Evolutionary conservation across 2,888 invertebrate genomes (phyloP), one percentile per base, ranked within the genome.

Genomic region (Erebia palarica): DNA sequence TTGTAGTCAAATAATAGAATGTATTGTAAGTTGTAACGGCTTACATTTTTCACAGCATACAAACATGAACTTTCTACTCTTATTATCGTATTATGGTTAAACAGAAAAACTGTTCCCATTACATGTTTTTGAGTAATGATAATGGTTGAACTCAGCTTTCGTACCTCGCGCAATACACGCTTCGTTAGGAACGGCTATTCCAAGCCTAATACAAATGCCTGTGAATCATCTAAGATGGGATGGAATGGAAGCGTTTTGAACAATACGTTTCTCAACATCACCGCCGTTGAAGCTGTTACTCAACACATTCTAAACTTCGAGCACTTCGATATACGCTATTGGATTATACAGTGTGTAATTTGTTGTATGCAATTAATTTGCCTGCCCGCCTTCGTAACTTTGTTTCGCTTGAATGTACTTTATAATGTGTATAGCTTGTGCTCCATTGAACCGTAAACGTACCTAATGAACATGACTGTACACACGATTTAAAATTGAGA

Each of bases 201-300:
- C 59, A 57, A 47, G 59, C 53, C 21, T 21, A 58, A 60, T 44
- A 49, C 63, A 53, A 53, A 49, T 68, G 13, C 51, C 72, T 74
- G 75, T 84, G 84, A 84, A 77, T 83, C 82, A 85, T 80, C 80
- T 73, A 65, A 73, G 70, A 73, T 76, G 69, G 75, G 70, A 73
- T 76, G 69, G 75, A 66, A 75, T 77, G 73, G 77, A 76, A 75
- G 72, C 73, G 70, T 73, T 82, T 82, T 79, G 80, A 81, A 81
- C 77, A 77, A 75, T 75, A 79, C 77, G 74, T 80, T 77, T 77
- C 80, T 78, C 75, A 78, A 77, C 74, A 72, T 67, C 67, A 65
- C 55, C 64, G 64, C 69, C 71, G 69, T 70, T 75, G 70, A 65
- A 66, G 69, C 55, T 68, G 69, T 76, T 77, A 75, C 75, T 75